Base-by-base conservation (phyloP, 2,888 invertebrate genomes). In the Boloria selene region DNA sequence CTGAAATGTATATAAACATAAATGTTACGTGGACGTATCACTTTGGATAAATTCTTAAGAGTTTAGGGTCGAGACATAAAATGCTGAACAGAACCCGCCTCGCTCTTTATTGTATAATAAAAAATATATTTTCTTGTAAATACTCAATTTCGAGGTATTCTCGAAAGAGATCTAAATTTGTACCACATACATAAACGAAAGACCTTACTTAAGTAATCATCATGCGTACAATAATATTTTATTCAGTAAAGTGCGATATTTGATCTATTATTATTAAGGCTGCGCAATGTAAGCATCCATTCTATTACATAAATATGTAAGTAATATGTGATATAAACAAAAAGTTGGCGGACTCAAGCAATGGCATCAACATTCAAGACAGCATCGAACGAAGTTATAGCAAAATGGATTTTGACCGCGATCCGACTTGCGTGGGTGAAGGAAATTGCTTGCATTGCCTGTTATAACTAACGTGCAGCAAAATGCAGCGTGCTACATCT, bases 351-450 rank as follows among this genome's bases (percentile, higher is more conserved):
- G 56, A 64, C 42, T 66, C 53, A 55, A 63, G 64, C 22, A 61
- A 42, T n/a, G 54, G 61, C 67, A 68, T 68, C 69, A 66, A 66
- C 60, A 66, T 65, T 72, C 63, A 56, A 70, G 69, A 60, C 66
- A 70, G 69, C 65, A 42, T 50, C 51, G 62, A 65, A 69, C 66
- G 47, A 70, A 67, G 58, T 70, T 69, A 65, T 54, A 69, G 63
- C 64, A 65, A 72, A 74, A 69, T 69, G 68, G 69, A 70, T 67
- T 72, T 68, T 71, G 74, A 73, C 71, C 73, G 72, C 73, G 70
- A 63, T 60, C 56, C 65, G 59, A 55, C 65, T 70, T 67, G 72
- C 70, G 73, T 72, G 71, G 69, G 70, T 61, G 65, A 52, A 65
- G 72, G 59, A 71, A 74, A 73, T 72, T 71, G 71, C 69, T 63